Evolutionary conservation across 2,888 invertebrate species (phyloP).

Genomic region (Choreutis nemorana): DNA sequence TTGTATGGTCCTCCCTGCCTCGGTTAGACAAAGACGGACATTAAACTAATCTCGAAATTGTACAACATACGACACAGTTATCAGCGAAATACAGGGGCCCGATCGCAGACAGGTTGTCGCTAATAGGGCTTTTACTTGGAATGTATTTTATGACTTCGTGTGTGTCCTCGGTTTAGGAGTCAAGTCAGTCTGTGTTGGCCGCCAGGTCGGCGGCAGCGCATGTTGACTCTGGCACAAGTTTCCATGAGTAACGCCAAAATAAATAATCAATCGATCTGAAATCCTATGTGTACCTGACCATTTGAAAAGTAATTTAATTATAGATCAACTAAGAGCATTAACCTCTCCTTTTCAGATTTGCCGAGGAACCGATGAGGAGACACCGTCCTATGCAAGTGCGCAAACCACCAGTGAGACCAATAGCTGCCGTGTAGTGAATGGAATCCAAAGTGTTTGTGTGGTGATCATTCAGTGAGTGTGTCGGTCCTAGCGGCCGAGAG

Average conservation of each 20-base stretch:
- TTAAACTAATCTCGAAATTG: slow-evolving; percentile 31
- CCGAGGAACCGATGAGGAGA: slow-evolving; percentile 61
- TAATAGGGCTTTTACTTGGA: slow-evolving; percentile 60
- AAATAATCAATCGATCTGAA: slow-evolving; percentile 40
- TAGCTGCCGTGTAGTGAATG: slow-evolving; percentile 57
- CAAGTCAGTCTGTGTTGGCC: slow-evolving; percentile 40
- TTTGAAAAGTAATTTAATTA: slow-evolving; percentile 38
- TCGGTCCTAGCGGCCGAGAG: slow-evolving; percentile 58
- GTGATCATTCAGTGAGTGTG: slow-evolving; percentile 61
- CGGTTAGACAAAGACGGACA: slow-evolving; percentile 52
- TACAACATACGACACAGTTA: slow-evolving; percentile 46
- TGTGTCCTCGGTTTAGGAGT: slow-evolving; percentile 47
- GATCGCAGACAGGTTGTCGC: slow-evolving; percentile 58
- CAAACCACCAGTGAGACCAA: slow-evolving; percentile 41
- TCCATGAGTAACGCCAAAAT: slow-evolving; percentile 40
- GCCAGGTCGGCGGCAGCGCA: slow-evolving; percentile 31
- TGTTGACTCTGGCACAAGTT: slow-evolving; percentile 37
- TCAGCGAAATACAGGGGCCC: slow-evolving; percentile 44
- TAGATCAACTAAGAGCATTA: slow-evolving; percentile 46
- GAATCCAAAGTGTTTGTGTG: slow-evolving; percentile 64
- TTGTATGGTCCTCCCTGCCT: slow-evolving; percentile 36
- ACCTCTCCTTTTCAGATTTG: slow-evolving; percentile 55
- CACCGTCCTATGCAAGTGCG: slow-evolving; percentile 51
- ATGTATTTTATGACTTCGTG: slow-evolving; percentile 50
- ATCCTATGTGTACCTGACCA: slow-evolving; percentile 28